Percentiles rank a stretch among this genome's conserved stretches.
These are phyloP conservation scores for Rhea pennata DNA, from an alignment of 2,113 vertebrate genomes.

Conservation along the genomic window DNA sequence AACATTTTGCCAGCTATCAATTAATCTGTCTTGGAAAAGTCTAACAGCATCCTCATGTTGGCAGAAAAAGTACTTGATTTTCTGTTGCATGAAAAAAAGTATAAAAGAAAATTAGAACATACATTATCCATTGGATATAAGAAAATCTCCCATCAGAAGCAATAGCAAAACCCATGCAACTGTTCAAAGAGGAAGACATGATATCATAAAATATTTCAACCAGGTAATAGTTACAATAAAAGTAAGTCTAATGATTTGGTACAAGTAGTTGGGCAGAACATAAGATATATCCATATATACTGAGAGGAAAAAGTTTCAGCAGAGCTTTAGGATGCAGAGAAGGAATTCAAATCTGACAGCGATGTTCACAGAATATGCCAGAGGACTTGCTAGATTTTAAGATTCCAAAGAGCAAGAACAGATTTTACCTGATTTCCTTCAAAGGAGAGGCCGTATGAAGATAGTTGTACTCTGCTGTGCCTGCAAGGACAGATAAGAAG, in stretches of 20 bases:
- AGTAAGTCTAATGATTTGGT: neutral
- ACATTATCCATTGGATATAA: neutral
- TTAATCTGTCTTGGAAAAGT: neutral
- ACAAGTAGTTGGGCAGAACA: neutral
- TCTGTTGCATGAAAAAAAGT: neutral
- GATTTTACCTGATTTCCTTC: neutral
- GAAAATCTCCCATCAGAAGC: neutral
- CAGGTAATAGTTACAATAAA: neutral
- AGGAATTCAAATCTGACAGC: fast-evolving
- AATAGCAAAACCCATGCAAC: neutral
- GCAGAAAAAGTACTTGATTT: neutral
- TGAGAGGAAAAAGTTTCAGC: neutral
- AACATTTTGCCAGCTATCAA: neutral
- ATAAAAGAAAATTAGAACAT: neutral
- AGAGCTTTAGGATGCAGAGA: neutral
- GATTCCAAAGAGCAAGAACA: neutral
- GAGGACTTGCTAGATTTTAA: neutral
- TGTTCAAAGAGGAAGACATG: neutral
- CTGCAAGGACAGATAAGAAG: neutral
- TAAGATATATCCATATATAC: neutral
- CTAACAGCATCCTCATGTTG: neutral
- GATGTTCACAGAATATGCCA: neutral
- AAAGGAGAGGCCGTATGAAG: neutral
- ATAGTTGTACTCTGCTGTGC: neutral
- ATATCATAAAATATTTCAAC: neutral